Base-by-base conservation (phyloP, 1,140 invertebrate genomes). In the Drosophila navojoa region DNA sequence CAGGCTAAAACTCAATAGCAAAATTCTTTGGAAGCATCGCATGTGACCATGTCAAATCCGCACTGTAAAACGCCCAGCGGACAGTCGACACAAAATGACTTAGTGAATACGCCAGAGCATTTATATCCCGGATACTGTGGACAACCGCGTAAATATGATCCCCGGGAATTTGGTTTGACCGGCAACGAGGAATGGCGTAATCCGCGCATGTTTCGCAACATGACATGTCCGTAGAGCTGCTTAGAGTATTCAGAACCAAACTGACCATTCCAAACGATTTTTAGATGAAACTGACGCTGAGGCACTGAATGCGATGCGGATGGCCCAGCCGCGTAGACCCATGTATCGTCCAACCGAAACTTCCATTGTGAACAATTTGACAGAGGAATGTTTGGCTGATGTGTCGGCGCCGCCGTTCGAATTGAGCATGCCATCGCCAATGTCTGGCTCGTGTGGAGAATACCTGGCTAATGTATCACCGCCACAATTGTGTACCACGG, bases 111-210 rank as follows among this genome's bases (percentile, higher is more conserved):
- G 15, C 75, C 82, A 13, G 50, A 81, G 19, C 68, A 76, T 42
- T 22, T 81, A 7, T 61, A 75, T 11, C 57, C 75, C 1, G 81
- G 60, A 6, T 78, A 50, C 22, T 47, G 54, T 15, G 81, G 71
- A 13, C 60, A 57, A 11, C 2, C 52, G 0, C 58, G 57, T 10
- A 76, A 64, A 45, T 81, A 74, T 19, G 27, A 86, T 64, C 71
- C 82, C 29, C 22, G 29, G 11, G 71, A 73, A 2, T 86, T 86
- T 19, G 81, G 70, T 1, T 42, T 80, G 1, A 75, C 68, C 0
- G 60, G 57, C 7, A 52, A 54, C 22, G 81, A 86, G 29, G 47
- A 81, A 35, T 84, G 80, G 80, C 81, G 25, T 0, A 42, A 84
- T 71, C 76, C 81, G 22, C 50, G 58, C 9, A 63, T 81, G 45